Percentiles rank a stretch among this genome's conserved stretches.
Evolutionary conservation across 2,113 vertebrate genomes (phyloP).

Genomic region (Dryoscopus gambensis): DNA sequence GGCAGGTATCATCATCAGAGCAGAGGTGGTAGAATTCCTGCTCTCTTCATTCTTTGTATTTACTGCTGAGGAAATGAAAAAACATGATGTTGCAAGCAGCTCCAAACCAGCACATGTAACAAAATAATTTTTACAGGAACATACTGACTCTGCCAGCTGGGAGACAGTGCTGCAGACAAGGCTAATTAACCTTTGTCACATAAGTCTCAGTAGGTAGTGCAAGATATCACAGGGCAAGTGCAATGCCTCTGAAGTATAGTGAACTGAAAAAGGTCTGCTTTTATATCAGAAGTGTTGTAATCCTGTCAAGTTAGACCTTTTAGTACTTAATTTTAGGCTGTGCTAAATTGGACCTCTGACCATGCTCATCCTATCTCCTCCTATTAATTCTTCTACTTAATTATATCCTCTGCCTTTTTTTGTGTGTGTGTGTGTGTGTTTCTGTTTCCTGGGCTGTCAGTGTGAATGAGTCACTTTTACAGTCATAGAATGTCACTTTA

Average conservation of each 20-base stretch:
- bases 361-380: not conserved
- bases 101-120: not conserved
- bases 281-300: not conserved
- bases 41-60: not conserved
- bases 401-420: not conserved
- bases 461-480: slow-evolving; percentile 21
- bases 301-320: not conserved
- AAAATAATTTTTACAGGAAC: not conserved
- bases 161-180: not conserved
- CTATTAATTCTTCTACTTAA: not conserved
- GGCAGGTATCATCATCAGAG: not conserved
- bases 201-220: not conserved
- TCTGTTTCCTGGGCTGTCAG: not conserved
- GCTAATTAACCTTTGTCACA: not conserved
- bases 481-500: not conserved
- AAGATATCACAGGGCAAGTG: not conserved
- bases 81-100: not conserved
- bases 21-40: not conserved
- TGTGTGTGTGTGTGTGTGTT: not conserved
- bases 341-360: not conserved
- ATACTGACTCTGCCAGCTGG: not conserved
- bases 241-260: not conserved
- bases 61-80: not conserved
- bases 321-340: not conserved
- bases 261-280: not conserved